Percentiles rank a stretch among this genome's conserved stretches.
Evolutionary conservation across 2,888 invertebrate species (phyloP).

Genomic region (Cataglyphis cursor): DNA sequence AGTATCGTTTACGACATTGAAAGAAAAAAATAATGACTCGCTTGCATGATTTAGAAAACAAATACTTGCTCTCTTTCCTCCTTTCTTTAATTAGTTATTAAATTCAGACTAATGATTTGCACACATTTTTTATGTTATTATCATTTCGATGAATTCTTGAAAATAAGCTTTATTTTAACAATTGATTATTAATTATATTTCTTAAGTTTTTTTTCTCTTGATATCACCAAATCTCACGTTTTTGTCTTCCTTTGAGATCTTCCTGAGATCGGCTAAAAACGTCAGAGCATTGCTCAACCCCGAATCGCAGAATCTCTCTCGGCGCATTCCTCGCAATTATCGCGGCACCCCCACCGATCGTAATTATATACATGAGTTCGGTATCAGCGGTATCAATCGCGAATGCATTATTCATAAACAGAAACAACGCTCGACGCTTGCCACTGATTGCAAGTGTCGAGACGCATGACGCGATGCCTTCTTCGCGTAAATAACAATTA

Average conservation of each 20-base stretch:
- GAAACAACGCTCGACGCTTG: slow-evolving; percentile 73
- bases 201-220: slow-evolving; percentile 5
- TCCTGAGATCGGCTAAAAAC: slow-evolving; percentile 27
- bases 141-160: not conserved
- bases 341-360: slow-evolving; percentile 71
- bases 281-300: slow-evolving; percentile 53
- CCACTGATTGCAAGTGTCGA: slow-evolving; percentile 38
- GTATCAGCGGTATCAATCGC: slow-evolving; percentile 81
- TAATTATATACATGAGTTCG: slow-evolving; percentile 73
- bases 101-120: slow-evolving; percentile 37
- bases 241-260: slow-evolving; percentile 19
- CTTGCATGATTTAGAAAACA: slow-evolving; percentile 33
- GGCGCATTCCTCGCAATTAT: slow-evolving; percentile 75
- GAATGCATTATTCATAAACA: slow-evolving; percentile 84
- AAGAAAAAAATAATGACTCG: slow-evolving; percentile 25
- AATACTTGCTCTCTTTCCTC: slow-evolving; percentile 19
- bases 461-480: slow-evolving; percentile 6
- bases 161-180: not conserved
- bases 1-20: slow-evolving; percentile 48
- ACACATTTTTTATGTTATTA: slow-evolving; percentile 46
- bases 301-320: slow-evolving; percentile 63
- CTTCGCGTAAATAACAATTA: not conserved
- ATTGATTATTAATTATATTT: slow-evolving; percentile 11
- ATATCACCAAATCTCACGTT: not conserved
- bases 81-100: slow-evolving; percentile 6